These are phyloP conservation scores for Spinus olivaceus DNA, from an alignment of 2,797 vertebrate genomes.

Conservation along the genomic window DNA sequence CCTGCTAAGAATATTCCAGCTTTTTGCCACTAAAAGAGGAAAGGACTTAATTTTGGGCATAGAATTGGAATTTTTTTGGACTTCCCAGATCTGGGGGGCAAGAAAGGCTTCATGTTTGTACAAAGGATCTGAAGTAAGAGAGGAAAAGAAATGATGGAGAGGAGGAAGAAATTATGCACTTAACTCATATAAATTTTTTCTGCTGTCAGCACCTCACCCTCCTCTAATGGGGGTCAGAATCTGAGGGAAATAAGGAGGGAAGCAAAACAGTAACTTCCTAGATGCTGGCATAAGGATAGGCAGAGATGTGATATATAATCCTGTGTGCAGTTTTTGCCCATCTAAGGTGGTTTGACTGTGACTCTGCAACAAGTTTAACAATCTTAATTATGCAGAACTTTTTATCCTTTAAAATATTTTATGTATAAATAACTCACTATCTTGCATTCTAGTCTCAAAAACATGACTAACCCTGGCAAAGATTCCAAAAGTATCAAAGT, in stretches of 20 bases:
- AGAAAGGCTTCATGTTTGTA: background rate
- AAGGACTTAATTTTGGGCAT: background rate
- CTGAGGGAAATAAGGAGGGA: background rate
- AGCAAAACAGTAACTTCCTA: background rate
- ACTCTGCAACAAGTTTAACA: background rate
- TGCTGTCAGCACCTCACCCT: background rate
- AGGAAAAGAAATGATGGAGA: background rate
- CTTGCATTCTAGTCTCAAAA: background rate
- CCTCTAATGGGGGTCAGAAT: background rate
- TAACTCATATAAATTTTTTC: background rate
- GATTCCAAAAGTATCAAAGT: background rate
- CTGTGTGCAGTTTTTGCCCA: background rate
- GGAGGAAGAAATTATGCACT: slow-evolving; percentile 4
- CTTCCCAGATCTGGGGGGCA: background rate
- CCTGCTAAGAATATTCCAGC: slow-evolving; percentile 37
- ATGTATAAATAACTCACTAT: background rate
- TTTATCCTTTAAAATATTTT: background rate
- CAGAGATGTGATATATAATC: background rate
- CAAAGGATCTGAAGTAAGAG: background rate
- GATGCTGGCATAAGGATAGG: background rate
- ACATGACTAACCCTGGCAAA: background rate
- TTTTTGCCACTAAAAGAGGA: background rate
- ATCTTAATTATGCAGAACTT: background rate
- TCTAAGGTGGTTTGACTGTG: background rate
- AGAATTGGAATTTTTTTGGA: background rate